Conservation (phyloP, 2,113 vertebrate genomes). For the Heterotilapia buettikoferi region DNA sequence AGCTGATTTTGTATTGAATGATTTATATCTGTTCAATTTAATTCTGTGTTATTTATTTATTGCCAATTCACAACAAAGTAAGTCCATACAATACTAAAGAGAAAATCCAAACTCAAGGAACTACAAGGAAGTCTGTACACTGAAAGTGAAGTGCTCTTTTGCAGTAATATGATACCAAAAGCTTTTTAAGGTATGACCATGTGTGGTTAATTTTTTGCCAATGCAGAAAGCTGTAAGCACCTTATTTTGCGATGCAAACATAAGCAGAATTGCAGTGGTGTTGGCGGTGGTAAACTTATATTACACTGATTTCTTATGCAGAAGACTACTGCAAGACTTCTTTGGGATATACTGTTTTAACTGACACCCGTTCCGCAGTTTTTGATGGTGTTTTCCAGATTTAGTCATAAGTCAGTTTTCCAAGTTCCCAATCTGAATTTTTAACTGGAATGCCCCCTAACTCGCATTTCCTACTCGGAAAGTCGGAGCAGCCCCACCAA, state of each 20-base stretch:
- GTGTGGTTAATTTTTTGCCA: background rate
- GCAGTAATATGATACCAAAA: background rate
- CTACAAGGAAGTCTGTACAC: background rate
- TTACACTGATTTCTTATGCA: background rate
- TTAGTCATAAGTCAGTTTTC: background rate
- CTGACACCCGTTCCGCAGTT: background rate
- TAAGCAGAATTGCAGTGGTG: background rate
- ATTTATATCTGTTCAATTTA: background rate
- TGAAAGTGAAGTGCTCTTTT: background rate
- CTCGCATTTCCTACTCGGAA: background rate
- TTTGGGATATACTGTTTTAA: background rate
- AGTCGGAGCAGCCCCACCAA: background rate
- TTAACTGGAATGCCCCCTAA: background rate
- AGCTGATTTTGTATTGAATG: background rate
- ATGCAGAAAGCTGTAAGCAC: background rate
- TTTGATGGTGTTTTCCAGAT: background rate
- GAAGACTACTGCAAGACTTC: background rate
- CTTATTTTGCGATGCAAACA: background rate
- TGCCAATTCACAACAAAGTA: background rate
- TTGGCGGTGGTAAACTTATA: background rate
- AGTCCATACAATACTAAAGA: background rate
- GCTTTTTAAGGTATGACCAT: background rate
- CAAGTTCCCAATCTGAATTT: background rate
- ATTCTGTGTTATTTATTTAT: background rate
- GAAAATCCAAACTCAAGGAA: background rate